phyloP scores from a whole-genome alignment of 2,113 vertebrate genomes.

The Falcunculus frontatus region DNA sequence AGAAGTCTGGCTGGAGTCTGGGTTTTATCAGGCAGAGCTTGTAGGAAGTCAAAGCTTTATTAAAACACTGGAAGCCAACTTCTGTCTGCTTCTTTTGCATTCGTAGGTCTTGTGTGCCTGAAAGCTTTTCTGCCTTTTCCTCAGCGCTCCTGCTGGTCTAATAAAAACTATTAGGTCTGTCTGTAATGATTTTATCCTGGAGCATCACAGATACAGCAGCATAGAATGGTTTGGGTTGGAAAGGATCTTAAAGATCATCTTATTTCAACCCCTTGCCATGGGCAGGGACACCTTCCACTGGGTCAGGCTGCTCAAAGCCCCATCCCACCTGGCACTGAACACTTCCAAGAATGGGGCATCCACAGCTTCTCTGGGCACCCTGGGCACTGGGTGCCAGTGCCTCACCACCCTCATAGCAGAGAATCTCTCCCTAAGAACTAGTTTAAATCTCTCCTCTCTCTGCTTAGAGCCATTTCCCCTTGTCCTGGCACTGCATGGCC shows the following conservation, averaged over 20 bases:
- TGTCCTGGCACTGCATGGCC: neutral
- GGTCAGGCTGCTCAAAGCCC: neutral
- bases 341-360: neutral
- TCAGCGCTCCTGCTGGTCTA: neutral
- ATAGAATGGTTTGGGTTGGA: neutral
- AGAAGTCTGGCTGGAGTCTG: neutral
- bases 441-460: neutral
- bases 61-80: neutral
- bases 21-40: neutral
- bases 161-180: neutral
- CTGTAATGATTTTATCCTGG: neutral
- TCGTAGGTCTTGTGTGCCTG: neutral
- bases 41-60: neutral
- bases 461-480: neutral
- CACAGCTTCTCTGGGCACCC: neutral
- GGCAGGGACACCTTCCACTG: neutral
- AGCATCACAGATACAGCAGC: neutral
- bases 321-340: neutral
- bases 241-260: neutral
- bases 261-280: neutral
- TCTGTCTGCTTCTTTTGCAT: neutral
- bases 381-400: too few relatives aligned
- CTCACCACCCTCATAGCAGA: neutral
- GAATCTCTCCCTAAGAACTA: neutral
- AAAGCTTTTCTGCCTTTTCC: neutral